Evolutionary conservation across 2,888 invertebrate genomes (phyloP).

Genomic region (Euplagia quadripunctaria): DNA sequence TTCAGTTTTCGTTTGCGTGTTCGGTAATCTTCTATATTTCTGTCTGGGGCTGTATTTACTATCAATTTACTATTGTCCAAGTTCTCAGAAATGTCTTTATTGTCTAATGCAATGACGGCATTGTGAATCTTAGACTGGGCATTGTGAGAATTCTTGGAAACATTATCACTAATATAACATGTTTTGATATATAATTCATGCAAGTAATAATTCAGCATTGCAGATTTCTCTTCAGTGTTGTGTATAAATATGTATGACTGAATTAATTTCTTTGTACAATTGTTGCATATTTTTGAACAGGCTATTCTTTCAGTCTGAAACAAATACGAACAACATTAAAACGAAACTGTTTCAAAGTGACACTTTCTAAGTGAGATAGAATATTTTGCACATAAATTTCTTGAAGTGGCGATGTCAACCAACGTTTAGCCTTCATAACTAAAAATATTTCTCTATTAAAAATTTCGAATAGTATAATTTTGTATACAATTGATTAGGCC

Average conservation of each 20-base stretch:
- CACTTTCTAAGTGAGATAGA: too few species aligned
- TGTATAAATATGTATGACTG: constrained; percentile 39
- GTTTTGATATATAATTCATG: constrained; percentile 15
- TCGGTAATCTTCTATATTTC: background rate
- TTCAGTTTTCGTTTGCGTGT: background rate
- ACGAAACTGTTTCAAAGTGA: too few species aligned
- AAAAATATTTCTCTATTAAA: too few species aligned
- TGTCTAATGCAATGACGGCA: background rate
- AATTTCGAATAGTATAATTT: too few species aligned
- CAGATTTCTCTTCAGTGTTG: constrained; percentile 20
- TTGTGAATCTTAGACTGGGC: background rate
- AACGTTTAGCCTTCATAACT: too few species aligned
- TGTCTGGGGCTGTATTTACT: background rate
- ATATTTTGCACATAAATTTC: too few species aligned
- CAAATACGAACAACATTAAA: too few species aligned
- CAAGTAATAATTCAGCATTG: constrained; percentile 25
- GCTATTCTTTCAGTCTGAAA: constrained; percentile 29
- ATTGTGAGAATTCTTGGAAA: background rate
- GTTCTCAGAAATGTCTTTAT: background rate
- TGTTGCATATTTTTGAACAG: constrained; percentile 31
- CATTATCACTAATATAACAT: background rate
- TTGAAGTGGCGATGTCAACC: too few species aligned
- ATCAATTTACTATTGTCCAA: background rate
- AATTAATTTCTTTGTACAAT: constrained; percentile 32
- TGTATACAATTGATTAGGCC: too few species aligned